Conservation (phyloP, 1,140 invertebrate genomes). For the Aphelenchoides fujianensis region DNA sequence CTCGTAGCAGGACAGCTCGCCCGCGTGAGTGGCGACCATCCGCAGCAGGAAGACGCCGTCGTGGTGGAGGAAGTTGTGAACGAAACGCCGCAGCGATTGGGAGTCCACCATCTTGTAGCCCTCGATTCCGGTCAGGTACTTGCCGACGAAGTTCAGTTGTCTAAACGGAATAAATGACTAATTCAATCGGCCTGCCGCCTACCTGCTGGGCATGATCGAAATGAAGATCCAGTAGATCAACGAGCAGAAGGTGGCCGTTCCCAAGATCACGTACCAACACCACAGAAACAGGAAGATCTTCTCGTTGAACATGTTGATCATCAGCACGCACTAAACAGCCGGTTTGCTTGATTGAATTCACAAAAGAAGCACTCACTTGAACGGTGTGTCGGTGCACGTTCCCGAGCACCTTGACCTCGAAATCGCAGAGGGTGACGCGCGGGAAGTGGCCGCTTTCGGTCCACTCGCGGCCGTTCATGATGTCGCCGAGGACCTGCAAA, state of each 20-base stretch:
- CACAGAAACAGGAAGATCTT: conserved; percentile 62
- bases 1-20: conserved; percentile 61
- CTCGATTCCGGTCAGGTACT: conserved; percentile 61
- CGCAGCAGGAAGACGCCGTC: conserved; percentile 61
- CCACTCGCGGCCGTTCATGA: conserved; percentile 62
- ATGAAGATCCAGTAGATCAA: conserved; percentile 62
- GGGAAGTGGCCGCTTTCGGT: conserved; percentile 58
- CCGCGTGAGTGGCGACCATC: conserved; percentile 62
- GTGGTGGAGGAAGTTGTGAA: conserved; percentile 60
- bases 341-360: too few relatives aligned
- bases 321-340: conserved; percentile 64
- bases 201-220: conserved; percentile 61
- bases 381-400: too few relatives aligned
- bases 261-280: conserved; percentile 62
- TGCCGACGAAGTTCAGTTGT: conserved; percentile 62
- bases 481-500: conserved; percentile 57
- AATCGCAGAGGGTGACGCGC: conserved; percentile 62
- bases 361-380: too few relatives aligned
- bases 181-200: not conserved
- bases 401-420: conserved; percentile 58
- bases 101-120: conserved; percentile 63
- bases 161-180: conserved; percentile 37
- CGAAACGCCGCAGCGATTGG: conserved; percentile 59
- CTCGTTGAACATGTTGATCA: conserved; percentile 85
- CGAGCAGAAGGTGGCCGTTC: conserved; percentile 60